These are phyloP conservation scores for Pituophis catenifer DNA, from an alignment of 2,113 vertebrate genomes.

Conservation along the genomic window DNA sequence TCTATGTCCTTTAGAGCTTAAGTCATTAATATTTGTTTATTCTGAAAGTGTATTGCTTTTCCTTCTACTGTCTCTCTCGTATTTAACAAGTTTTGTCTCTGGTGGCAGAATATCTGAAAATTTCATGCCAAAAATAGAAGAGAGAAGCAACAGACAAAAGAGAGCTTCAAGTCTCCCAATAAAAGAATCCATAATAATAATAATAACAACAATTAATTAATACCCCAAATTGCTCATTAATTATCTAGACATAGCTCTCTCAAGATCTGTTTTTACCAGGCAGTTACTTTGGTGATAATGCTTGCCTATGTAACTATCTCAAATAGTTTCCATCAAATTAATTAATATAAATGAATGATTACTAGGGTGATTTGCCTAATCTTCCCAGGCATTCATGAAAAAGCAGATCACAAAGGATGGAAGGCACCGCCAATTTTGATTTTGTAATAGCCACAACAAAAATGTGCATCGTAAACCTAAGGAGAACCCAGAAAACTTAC, in stretches of 20 bases:
- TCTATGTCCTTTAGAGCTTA: not conserved
- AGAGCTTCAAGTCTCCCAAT: not conserved
- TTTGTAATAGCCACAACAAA: not conserved
- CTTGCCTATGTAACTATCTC: conserved; percentile 17
- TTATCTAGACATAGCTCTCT: not conserved
- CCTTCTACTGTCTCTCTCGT: not conserved
- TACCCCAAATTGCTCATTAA: not conserved
- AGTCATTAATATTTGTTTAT: not conserved
- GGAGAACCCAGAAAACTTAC: not conserved
- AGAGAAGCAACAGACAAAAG: not conserved
- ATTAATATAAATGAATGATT: not conserved
- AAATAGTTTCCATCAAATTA: not conserved
- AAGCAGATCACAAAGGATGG: not conserved
- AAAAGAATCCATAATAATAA: not conserved
- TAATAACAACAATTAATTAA: not conserved
- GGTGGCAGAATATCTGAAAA: not conserved
- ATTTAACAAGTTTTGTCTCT: not conserved
- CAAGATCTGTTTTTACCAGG: not conserved
- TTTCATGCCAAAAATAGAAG: not conserved
- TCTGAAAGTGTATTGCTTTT: not conserved
- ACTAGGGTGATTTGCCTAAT: not conserved
- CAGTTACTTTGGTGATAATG: not conserved
- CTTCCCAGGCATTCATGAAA: not conserved
- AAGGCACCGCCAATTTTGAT: not conserved
- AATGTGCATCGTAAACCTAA: not conserved